Evolutionary conservation across 2,113 vertebrate genomes (phyloP), one percentile per base, ranked within the genome.

Genomic region (Esox niger): DNA sequence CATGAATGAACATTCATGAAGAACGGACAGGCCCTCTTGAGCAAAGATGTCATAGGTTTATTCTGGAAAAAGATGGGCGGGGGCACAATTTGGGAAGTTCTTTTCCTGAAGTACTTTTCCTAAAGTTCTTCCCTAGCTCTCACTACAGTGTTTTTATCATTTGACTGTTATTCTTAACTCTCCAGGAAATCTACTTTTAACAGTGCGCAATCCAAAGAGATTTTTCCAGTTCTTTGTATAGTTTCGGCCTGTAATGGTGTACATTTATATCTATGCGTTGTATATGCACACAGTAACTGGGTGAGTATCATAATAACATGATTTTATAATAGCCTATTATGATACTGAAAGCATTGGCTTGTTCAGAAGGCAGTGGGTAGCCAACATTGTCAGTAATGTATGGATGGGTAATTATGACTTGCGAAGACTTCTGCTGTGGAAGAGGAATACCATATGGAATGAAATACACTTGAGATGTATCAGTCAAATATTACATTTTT

Each of bases 191-290:
- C 84, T 89, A 90, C 84, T 85, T 91, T 76, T 77, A 80, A 85
- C 86, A 77, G 81, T 82, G 87, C 88, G 81, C 88, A 88, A 90
- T 92, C 91, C 91, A 93, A 93, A 91, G 91, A 93, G 85, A 86
- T 88, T 88, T 87, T 89, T 87, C 80, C 86, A 86, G 72, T 82
- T 80, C 80, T 89, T 80, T 87, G 78, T 87, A 86, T 82, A 84
- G 78, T 86, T 83, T 86, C 67, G 79, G 67, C 84, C 77, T 60
- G 83, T 82, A 78, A 77, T 73, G 80, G 73, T 87, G 81, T 85
- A 87, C 64, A 84, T 86, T 77, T 77, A 71, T 85, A 73, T 75
- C 60, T 77, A 70, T 77, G 57, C 64, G 60, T 82, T 85, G 78
- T 84, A 80, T 86, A 83, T 81, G 78, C 69, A 57, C 70, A 76